Evolutionary conservation across 2,113 vertebrate genomes (phyloP), one percentile per base, ranked within the genome.

Genomic region (Pomatostomus ruficeps): DNA sequence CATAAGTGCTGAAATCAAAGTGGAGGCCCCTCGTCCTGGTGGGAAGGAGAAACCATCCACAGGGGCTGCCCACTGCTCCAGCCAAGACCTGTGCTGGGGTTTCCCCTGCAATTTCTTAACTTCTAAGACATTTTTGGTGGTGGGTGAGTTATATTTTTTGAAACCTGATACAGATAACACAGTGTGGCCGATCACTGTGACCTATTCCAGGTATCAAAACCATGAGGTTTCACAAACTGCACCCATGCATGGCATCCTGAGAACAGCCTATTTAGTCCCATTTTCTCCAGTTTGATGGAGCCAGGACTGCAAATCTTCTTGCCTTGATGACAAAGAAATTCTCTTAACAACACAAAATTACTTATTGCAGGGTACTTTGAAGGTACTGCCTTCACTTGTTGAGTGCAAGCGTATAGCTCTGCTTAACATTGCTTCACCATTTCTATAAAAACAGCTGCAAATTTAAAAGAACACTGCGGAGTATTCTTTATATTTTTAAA

Each of bases 141-240:
- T 2, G 2, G 24, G 29, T 2, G 2, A 63, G 35, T 75, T 68
- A 42, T 0, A 0, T 21, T 52, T 93, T 85, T 51, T n/a, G 59
- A 65, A 72, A 65, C 23, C 42, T 51, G 14, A 26, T 71, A 3
- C 28, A 15, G 24, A 25, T 86, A 76, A 36, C 31, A 40, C 14
- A 48, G 12, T 17, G 33, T 54, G 22, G 12, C 80, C 66, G 54
- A n/a, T 78, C 61, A 45, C 48, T 65, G 35, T 61, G 29, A 35
- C 12, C 14, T 83, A 1, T 31, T 54, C 0, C 3, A 7, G 10
- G 67, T 55, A 48, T 31, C n/a, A 70, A 77, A 91, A 26, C 29
- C 26, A 13, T 35, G 51, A 63, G 17, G 22, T 91, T 92, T 91
- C 63, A 84, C 51, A 86, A 43, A 22, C 33, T 66, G 29, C 35